phyloP scores from a whole-genome alignment of 64 coral and sea anemone species.

The Porites australiensis region DNA sequence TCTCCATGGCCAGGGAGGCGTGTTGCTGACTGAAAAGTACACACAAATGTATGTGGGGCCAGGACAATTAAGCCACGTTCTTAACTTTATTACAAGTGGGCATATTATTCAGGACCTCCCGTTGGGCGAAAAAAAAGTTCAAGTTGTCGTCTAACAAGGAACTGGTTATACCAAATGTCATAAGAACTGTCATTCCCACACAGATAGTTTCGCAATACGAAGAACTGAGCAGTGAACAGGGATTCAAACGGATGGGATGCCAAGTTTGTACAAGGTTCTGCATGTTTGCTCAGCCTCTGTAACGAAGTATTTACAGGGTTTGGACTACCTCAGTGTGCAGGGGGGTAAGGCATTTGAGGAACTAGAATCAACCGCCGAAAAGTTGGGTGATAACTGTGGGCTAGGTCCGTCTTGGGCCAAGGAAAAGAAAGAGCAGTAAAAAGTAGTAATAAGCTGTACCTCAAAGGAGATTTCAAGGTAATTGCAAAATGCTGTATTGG shows the following conservation, averaged over 20 bases:
- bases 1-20: slow-evolving; percentile 11
- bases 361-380: slow-evolving; percentile 46
- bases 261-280: slow-evolving; percentile 12
- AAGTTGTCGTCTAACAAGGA: background rate
- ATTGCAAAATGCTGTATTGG: slow-evolving; percentile 18
- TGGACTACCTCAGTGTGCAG: slow-evolving; percentile 40
- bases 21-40: slow-evolving; percentile 6
- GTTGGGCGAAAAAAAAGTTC: background rate
- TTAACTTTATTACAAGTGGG: slow-evolving; percentile 22
- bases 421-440: slow-evolving; percentile 46
- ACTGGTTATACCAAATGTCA: slow-evolving; percentile 18
- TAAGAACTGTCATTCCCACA: slow-evolving; percentile 5
- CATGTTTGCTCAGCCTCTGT: no score
- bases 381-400: slow-evolving; percentile 49
- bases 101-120: slow-evolving; percentile 17
- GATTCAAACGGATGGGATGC: background rate
- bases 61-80: slow-evolving; percentile 27
- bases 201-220: slow-evolving; percentile 7
- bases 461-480: slow-evolving; percentile 8
- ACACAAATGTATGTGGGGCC: slow-evolving; percentile 16
- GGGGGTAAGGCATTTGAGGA: slow-evolving; percentile 60
- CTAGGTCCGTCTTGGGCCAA: slow-evolving; percentile 68
- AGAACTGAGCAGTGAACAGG: background rate
- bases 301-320: slow-evolving; percentile 51
- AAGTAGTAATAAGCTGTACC: slow-evolving; percentile 20